Percentiles rank a stretch among this genome's conserved stretches.
phyloP scores from a whole-genome alignment of 2,113 vertebrate species.

The Rhombomys opimus region DNA sequence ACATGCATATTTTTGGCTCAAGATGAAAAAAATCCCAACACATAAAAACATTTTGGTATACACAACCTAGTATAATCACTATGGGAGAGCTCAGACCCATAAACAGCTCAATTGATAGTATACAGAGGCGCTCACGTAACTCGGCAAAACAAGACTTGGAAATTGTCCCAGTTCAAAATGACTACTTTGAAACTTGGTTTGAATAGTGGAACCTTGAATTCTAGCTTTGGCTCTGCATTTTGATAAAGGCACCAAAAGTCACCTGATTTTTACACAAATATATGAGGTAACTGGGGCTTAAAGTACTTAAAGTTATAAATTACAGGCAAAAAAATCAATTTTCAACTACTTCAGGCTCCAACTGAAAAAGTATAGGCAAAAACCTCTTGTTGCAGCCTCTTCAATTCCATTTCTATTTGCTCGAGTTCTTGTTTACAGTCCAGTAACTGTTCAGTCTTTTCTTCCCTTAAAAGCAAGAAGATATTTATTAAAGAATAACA shows the following conservation, averaged over 20 bases:
- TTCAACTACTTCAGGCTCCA: background rate
- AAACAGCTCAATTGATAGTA: background rate
- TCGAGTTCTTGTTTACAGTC: conserved; percentile 98
- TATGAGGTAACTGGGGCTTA: background rate
- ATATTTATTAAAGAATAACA: conserved; percentile 52
- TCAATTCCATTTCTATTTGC: conserved; percentile 94
- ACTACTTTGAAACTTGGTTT: conserved; percentile 30
- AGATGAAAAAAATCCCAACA: conserved; percentile 1
- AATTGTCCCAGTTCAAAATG: background rate
- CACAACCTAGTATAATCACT: background rate
- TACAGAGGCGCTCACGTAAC: background rate
- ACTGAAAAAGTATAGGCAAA: conserved; percentile 37
- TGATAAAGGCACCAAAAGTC: conserved; percentile 26
- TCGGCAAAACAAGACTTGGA: conserved; percentile 11
- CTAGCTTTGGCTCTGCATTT: conserved; percentile 47
- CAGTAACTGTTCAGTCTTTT: conserved; percentile 97
- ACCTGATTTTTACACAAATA: background rate
- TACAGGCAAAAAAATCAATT: conserved; percentile 12
- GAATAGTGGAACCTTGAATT: background rate
- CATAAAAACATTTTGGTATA: background rate
- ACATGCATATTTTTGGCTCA: background rate
- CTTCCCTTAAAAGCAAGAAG: conserved; percentile 90
- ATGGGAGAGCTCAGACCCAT: background rate
- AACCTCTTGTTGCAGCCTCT: conserved; percentile 97
- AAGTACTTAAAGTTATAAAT: conserved; percentile 23